Conservation (phyloP, 35 echinoderm and acorn worm genomes). For the Ptychodera flava region DNA sequence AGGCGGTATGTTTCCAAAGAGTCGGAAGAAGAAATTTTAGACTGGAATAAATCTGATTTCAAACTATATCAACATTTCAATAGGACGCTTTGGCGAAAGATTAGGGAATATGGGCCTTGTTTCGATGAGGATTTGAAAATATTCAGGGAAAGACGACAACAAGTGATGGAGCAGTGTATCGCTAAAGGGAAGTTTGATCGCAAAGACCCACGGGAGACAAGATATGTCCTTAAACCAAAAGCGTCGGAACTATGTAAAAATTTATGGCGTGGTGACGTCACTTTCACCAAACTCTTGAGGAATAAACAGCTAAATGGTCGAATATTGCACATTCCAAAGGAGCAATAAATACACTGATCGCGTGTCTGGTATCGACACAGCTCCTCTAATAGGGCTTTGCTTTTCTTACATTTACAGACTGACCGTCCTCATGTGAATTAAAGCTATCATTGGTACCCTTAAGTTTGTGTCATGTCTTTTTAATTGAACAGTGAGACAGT, state of each 20-base stretch:
- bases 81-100: slow-evolving; percentile 57
- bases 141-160: background rate
- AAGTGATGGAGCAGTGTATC: background rate
- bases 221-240: background rate
- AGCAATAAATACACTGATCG: too few species aligned
- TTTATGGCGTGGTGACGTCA: background rate
- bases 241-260: background rate
- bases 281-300: background rate
- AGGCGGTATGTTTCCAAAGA: background rate
- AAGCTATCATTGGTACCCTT: too few species aligned
- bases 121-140: background rate
- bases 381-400: too few species aligned
- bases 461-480: too few species aligned
- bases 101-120: slow-evolving; percentile 33
- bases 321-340: background rate
- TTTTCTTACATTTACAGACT: too few species aligned
- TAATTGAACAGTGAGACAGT: too few species aligned
- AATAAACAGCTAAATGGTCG: background rate
- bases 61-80: slow-evolving; percentile 63
- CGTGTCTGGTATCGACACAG: too few species aligned
- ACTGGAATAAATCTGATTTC: slow-evolving; percentile 58
- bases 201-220: background rate
- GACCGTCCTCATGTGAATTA: too few species aligned
- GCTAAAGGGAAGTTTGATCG: background rate
- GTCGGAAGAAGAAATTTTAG: slow-evolving; percentile 26